These are phyloP conservation scores for Mycteria americana DNA, from an alignment of 2,797 vertebrate genomes.

Conservation along the genomic window DNA sequence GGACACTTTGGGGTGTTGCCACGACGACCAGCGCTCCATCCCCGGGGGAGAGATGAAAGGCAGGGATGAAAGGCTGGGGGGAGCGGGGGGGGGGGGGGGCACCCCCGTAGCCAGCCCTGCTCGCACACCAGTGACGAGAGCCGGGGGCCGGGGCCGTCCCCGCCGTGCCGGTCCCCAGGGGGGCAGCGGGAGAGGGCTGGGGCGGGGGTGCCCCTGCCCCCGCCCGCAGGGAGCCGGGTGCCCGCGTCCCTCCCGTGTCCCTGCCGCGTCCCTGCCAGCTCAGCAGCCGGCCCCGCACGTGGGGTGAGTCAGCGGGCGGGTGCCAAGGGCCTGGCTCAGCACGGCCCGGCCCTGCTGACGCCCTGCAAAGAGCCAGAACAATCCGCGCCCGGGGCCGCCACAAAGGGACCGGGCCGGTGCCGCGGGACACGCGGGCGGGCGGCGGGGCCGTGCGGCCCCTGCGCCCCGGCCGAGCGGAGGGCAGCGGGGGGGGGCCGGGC, in stretches of 20 bases:
- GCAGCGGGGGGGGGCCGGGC: too few relatives aligned
- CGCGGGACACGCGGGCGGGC: background rate
- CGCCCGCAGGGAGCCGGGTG: background rate
- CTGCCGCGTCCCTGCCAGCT: background rate
- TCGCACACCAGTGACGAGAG: too few relatives aligned
- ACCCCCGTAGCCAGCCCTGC: background rate
- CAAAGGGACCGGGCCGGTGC: background rate
- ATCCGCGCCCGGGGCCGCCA: background rate
- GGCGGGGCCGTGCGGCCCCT: background rate
- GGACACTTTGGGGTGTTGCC: background rate
- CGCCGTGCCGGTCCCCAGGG: background rate
- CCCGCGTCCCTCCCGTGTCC: background rate
- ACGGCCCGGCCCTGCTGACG: constrained; percentile 62
- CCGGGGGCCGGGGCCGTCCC: background rate
- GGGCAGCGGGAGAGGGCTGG: background rate
- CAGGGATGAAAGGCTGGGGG: too few relatives aligned
- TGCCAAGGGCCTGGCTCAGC: constrained; percentile 31
- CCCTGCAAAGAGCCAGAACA: constrained; percentile 69
- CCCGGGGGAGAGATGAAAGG: background rate
- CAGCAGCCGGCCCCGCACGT: background rate
- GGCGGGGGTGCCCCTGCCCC: background rate
- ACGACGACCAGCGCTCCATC: background rate
- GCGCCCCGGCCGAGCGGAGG: too few relatives aligned
- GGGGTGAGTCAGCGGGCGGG: background rate
- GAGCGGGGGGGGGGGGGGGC: background rate